phyloP scores from a whole-genome alignment of 2,797 vertebrate species.

The Sebastes itinus region DNA sequence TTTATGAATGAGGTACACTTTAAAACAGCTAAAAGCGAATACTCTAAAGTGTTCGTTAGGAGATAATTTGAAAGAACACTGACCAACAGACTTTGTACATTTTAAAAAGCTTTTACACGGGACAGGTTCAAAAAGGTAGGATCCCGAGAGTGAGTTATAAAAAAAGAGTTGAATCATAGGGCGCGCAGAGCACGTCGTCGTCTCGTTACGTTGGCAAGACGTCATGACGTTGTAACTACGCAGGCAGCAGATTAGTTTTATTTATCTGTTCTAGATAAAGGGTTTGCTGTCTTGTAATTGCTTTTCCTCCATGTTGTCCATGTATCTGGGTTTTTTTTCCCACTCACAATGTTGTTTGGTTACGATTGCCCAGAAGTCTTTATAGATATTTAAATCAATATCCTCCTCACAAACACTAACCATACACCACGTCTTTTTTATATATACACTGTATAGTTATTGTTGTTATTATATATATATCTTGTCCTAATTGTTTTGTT shows the following conservation, averaged over 20 bases:
- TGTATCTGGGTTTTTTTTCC: too few species aligned
- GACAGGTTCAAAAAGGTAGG: not conserved
- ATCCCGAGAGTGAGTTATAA: not conserved
- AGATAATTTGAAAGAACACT: fast-evolving
- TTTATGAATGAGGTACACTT: fast-evolving
- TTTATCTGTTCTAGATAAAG: not conserved
- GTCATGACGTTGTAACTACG: not conserved
- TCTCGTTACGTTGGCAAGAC: not conserved
- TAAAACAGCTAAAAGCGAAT: not conserved
- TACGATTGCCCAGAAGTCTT: too few species aligned
- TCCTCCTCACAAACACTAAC: too few species aligned
- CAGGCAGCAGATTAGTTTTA: not conserved
- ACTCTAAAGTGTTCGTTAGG: fast-evolving
- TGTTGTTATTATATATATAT: too few species aligned
- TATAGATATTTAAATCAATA: too few species aligned
- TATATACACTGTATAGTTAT: too few species aligned
- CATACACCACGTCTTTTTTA: too few species aligned
- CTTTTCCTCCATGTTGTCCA: too few species aligned
- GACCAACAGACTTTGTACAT: fast-evolving
- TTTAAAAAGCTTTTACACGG: not conserved
- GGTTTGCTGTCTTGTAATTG: not conserved
- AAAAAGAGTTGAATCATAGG: not conserved
- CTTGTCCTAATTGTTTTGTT: too few species aligned
- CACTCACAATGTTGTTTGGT: too few species aligned
- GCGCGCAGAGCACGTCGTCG: not conserved